These are phyloP conservation scores for Hemicordylus capensis DNA, from an alignment of 2,113 vertebrate genomes.

Conservation along the genomic window DNA sequence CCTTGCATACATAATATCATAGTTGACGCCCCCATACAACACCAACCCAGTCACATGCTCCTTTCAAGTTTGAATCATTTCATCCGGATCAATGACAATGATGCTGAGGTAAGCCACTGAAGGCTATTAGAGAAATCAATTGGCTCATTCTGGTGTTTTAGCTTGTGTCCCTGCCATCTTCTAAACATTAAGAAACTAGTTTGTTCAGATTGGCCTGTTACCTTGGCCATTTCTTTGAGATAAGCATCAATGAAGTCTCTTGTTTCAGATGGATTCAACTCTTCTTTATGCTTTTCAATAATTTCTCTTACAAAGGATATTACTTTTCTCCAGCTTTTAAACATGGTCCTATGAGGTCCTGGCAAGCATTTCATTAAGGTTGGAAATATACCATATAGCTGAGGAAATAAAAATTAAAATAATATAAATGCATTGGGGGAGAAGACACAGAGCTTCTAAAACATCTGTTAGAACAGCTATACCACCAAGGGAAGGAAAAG, in stretches of 20 bases:
- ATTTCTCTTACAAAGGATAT: constrained; percentile 53
- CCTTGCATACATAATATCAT: too few relatives aligned
- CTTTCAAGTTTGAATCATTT: too few relatives aligned
- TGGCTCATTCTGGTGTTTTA: not conserved
- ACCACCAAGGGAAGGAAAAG: not conserved
- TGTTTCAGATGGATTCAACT: constrained; percentile 72
- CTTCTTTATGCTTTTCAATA: constrained; percentile 75
- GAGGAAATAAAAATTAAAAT: not conserved
- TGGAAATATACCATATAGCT: constrained; percentile 77
- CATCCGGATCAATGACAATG: too few relatives aligned
- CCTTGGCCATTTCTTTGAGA: constrained; percentile 82
- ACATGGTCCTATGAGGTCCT: constrained; percentile 75
- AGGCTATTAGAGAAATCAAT: not conserved
- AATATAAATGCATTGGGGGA: not conserved
- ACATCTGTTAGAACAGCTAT: too few relatives aligned
- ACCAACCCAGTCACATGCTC: too few relatives aligned
- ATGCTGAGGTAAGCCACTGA: not conserved
- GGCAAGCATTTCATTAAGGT: constrained; percentile 76
- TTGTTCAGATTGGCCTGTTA: constrained; percentile 3
- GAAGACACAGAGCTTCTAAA: not conserved
- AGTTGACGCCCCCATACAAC: too few relatives aligned
- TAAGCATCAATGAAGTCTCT: constrained; percentile 86
- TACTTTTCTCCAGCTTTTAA: constrained; percentile 31
- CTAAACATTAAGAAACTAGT: not conserved
- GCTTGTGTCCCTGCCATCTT: not conserved